These are phyloP conservation scores for Romanogobio albipinnatus DNA, from an alignment of 2,113 vertebrate species.

Conservation along the genomic window DNA sequence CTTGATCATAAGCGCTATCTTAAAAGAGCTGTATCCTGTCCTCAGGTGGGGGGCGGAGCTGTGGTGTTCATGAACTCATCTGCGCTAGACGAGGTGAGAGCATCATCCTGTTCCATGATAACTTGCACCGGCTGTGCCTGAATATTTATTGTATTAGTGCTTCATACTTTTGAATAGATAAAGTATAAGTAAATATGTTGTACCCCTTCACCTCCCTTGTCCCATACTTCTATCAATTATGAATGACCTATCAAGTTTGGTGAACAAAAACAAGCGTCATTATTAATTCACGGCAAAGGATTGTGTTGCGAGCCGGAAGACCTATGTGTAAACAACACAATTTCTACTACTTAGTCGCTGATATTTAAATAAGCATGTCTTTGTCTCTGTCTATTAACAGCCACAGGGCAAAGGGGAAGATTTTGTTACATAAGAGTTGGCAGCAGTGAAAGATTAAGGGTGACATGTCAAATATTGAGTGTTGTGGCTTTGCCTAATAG, in stretches of 20 bases:
- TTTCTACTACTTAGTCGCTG: slow-evolving; percentile 53
- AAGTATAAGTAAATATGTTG: background rate
- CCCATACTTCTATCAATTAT: slow-evolving; percentile 68
- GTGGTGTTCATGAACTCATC: slow-evolving; percentile 95
- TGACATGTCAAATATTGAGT: background rate
- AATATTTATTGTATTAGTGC: background rate
- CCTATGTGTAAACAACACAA: slow-evolving; percentile 67
- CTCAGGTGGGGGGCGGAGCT: slow-evolving; percentile 91
- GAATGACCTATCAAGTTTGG: slow-evolving; percentile 60
- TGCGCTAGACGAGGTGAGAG: slow-evolving; percentile 92
- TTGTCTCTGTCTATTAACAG: slow-evolving; percentile 39
- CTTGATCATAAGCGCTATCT: background rate
- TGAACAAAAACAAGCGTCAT: slow-evolving; percentile 64
- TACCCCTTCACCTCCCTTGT: background rate
- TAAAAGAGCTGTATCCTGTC: slow-evolving; percentile 11
- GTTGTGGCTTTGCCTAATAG: background rate
- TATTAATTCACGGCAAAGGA: slow-evolving; percentile 67
- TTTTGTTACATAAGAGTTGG: slow-evolving; percentile 7
- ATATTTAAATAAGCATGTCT: slow-evolving; percentile 63
- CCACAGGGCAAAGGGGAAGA: slow-evolving; percentile 13
- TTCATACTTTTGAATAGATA: background rate
- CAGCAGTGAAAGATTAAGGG: background rate
- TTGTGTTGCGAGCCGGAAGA: slow-evolving; percentile 63
- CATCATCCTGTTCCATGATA: background rate
- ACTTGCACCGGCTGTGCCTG: background rate